These are phyloP conservation scores for Pseudomyrmex gracilis DNA, from an alignment of 1,140 invertebrate genomes.

Conservation along the genomic window DNA sequence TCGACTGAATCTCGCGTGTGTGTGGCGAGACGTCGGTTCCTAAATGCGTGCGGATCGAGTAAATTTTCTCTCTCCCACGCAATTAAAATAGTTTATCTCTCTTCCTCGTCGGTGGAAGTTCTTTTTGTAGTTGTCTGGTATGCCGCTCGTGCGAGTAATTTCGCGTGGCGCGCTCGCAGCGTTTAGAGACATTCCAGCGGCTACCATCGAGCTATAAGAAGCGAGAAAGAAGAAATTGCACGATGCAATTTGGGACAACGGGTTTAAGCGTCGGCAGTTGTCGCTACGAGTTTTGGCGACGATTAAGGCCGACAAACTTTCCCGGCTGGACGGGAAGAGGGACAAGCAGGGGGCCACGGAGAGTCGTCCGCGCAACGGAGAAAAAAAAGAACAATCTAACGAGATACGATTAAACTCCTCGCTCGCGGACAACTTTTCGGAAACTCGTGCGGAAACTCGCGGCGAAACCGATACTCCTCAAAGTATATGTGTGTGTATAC, in stretches of 20 bases:
- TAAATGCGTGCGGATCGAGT: slow-evolving; percentile 10
- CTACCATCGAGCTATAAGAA: slow-evolving; percentile 53
- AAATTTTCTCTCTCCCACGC: not conserved
- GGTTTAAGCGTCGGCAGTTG: slow-evolving; percentile 68
- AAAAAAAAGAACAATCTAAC: slow-evolving; percentile 67
- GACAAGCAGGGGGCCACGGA: not conserved
- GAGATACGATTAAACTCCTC: slow-evolving; percentile 72
- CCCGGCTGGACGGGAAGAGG: not conserved
- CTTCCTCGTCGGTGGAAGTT: not conserved
- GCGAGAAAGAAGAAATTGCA: slow-evolving; percentile 69
- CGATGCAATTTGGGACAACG: slow-evolving; percentile 68
- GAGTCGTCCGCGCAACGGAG: not conserved
- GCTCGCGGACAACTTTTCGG: slow-evolving; percentile 60
- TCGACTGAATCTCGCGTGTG: not conserved
- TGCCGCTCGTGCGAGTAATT: slow-evolving; percentile 28
- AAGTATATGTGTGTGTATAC: not conserved
- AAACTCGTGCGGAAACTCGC: slow-evolving; percentile 28
- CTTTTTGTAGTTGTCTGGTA: slow-evolving; percentile 17
- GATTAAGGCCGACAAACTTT: slow-evolving; percentile 73
- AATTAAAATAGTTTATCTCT: slow-evolving; percentile 53
- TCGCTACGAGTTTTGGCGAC: slow-evolving; percentile 68
- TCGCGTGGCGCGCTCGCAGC: not conserved
- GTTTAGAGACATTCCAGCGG: slow-evolving; percentile 61
- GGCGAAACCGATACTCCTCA: slow-evolving; percentile 33
- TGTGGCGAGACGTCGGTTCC: not conserved